phyloP scores from a whole-genome alignment of 2,888 invertebrate species.

The Polyploca ridens region DNA sequence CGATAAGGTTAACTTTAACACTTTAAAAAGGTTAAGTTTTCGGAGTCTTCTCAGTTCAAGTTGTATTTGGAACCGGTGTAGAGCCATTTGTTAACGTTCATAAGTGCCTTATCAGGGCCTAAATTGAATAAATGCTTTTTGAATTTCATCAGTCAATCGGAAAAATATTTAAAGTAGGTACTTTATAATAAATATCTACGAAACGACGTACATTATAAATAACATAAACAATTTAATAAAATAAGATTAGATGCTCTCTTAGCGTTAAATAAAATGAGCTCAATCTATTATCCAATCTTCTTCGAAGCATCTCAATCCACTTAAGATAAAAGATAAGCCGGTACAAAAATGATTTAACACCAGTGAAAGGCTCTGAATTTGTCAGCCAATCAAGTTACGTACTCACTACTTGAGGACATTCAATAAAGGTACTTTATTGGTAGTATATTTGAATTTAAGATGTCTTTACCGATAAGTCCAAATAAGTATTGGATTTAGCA shows the following conservation, averaged over 20 bases:
- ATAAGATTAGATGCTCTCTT: neutral
- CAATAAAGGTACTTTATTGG: conserved; percentile 20
- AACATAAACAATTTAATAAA: neutral
- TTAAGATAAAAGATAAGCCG: conserved; percentile 20
- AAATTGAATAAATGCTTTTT: no score
- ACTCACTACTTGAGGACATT: conserved; percentile 26
- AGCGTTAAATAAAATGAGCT: neutral
- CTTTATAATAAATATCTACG: neutral
- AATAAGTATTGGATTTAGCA: neutral
- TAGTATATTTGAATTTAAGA: neutral
- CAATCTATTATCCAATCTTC: conserved; percentile 24
- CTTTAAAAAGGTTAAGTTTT: no score
- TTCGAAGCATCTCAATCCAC: conserved; percentile 22
- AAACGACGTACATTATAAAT: neutral
- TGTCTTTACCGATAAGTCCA: neutral
- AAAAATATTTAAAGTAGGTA: neutral
- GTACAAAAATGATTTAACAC: conserved; percentile 30
- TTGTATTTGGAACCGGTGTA: no score
- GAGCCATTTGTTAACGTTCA: no score
- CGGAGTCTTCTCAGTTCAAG: no score
- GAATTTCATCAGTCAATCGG: no score
- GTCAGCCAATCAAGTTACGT: conserved; percentile 29
- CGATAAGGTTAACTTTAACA: no score
- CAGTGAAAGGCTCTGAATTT: conserved; percentile 25
- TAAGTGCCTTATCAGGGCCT: no score